These are phyloP conservation scores for Poeciliopsis presidionis DNA, from an alignment of 2,797 vertebrate genomes.

Conservation along the genomic window DNA sequence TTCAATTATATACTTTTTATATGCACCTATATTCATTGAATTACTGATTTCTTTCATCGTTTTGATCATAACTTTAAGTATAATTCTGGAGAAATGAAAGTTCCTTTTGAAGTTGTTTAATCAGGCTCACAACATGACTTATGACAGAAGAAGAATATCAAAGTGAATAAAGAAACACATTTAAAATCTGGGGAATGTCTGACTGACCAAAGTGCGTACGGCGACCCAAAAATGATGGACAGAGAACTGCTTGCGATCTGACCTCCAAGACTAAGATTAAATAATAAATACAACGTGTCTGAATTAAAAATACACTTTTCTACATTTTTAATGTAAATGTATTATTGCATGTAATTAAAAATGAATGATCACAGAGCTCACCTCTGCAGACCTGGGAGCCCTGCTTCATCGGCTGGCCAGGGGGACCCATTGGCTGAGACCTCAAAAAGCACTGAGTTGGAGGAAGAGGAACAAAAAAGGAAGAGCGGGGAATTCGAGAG, in stretches of 20 bases:
- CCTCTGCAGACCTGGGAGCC: conserved; percentile 42
- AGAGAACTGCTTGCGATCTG: conserved; percentile 76
- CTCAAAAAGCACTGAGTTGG: conserved; percentile 33
- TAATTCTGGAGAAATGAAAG: conserved; percentile 46
- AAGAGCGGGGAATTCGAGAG: conserved; percentile 29
- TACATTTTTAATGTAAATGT: conserved; percentile 87
- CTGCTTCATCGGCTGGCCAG: conserved; percentile 55
- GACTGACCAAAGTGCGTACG: conserved; percentile 39
- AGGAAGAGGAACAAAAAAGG: conserved; percentile 22
- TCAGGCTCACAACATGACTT: conserved; percentile 48
- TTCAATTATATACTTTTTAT: background rate
- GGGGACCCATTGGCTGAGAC: conserved; percentile 33
- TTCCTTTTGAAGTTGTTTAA: conserved; percentile 57
- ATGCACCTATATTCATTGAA: background rate
- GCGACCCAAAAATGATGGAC: conserved; percentile 73
- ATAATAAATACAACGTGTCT: conserved; percentile 85
- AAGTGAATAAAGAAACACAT: conserved; percentile 71
- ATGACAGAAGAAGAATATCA: conserved; percentile 70
- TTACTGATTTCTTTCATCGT: background rate
- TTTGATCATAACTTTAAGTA: conserved; percentile 23
- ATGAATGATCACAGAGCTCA: conserved; percentile 78
- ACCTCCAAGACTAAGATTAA: conserved; percentile 82
- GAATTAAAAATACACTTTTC: conserved; percentile 83
- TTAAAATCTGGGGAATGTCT: conserved; percentile 59
- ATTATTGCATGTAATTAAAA: conserved; percentile 84